Conservation (phyloP, 2,797 vertebrate genomes). For the Xenops minutus region DNA sequence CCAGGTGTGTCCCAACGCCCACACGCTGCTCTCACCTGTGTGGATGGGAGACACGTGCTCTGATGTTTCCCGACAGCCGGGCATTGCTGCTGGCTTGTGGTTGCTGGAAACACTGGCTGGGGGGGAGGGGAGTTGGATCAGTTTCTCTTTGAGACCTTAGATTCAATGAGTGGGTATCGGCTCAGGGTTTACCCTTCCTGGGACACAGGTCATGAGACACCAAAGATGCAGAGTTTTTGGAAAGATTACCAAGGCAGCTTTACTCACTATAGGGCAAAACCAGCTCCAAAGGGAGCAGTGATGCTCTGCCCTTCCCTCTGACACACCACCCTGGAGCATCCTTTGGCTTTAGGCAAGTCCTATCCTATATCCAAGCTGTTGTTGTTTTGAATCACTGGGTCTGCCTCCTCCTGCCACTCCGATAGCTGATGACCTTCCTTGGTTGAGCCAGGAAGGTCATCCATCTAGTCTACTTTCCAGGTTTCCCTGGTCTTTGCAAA, state of each 20-base stretch:
- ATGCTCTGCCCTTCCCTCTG: not conserved
- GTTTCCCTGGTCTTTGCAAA: not conserved
- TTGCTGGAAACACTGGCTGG: not conserved
- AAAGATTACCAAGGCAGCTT: not conserved
- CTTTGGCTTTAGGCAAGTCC: slow-evolving; percentile 12
- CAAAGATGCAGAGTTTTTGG: not conserved
- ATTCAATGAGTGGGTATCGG: not conserved
- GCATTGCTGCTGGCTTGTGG: not conserved
- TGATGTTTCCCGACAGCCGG: slow-evolving; percentile 37
- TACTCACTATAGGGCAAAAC: not conserved
- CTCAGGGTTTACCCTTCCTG: not conserved
- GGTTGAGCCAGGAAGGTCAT: not conserved
- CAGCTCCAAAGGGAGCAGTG: not conserved
- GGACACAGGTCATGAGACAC: not conserved
- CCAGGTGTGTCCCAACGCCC: slow-evolving; percentile 39
- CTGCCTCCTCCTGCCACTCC: not conserved
- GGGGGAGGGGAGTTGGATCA: not conserved
- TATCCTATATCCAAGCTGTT: not conserved
- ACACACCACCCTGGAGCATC: not conserved
- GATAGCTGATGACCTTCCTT: not conserved
- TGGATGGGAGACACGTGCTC: slow-evolving; percentile 44
- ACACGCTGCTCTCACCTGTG: not conserved
- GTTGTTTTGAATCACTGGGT: not conserved
- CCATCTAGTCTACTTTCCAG: not conserved
- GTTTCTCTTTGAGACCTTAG: not conserved